phyloP scores from a whole-genome alignment of 2,113 vertebrate species.

The Peromyscus maniculatus region DNA sequence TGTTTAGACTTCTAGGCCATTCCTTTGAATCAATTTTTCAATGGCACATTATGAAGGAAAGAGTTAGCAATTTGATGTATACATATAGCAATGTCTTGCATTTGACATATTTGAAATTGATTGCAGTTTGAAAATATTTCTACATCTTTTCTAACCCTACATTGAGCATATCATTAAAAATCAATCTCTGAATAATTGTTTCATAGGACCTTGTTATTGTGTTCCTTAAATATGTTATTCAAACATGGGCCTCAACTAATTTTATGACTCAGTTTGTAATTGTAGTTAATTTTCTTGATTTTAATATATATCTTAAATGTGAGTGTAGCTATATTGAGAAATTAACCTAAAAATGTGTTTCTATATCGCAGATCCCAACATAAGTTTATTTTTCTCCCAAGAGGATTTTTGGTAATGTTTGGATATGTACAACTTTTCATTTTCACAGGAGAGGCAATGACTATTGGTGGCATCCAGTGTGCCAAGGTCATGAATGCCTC shows the following conservation, averaged over 20 bases:
- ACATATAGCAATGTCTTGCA: slow-evolving; percentile 16
- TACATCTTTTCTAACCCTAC: background rate
- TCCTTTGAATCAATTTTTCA: slow-evolving; percentile 42
- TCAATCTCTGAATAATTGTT: slow-evolving; percentile 42
- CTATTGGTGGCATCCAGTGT: fast-evolving
- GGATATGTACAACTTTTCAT: background rate
- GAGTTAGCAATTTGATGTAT: slow-evolving; percentile 18
- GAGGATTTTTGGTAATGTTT: background rate
- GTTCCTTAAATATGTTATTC: slow-evolving; percentile 12
- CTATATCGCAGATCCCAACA: background rate
- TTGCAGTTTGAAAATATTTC: background rate
- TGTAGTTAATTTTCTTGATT: slow-evolving; percentile 17
- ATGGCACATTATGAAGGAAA: slow-evolving; percentile 56
- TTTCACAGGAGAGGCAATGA: background rate
- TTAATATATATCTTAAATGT: background rate
- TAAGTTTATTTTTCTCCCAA: background rate
- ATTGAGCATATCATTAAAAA: background rate
- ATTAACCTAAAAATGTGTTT: background rate
- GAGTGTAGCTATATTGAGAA: background rate
- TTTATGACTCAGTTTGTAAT: background rate
- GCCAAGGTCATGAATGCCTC: fast-evolving
- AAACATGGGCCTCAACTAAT: background rate
- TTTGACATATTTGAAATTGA: slow-evolving; percentile 34
- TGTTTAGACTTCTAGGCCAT: slow-evolving; percentile 41
- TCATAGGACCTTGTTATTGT: background rate